These are phyloP conservation scores for Metridium senile DNA, from an alignment of 92 coral and sea anemone species.

Conservation along the genomic window DNA sequence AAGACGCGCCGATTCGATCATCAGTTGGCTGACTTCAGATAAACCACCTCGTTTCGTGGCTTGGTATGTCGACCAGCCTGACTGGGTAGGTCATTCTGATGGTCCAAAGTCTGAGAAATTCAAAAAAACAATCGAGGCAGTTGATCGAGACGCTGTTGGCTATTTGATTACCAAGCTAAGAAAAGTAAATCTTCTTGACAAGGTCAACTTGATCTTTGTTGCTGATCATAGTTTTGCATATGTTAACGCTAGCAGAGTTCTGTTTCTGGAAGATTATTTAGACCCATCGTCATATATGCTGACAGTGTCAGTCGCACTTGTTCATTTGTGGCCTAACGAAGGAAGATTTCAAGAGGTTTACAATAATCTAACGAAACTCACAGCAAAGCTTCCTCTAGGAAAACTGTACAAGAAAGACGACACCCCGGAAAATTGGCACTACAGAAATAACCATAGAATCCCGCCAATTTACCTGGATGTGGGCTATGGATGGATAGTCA, in stretches of 20 bases:
- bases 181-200: neutral
- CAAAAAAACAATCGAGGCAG: neutral
- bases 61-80: neutral
- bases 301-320: neutral
- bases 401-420: constrained; percentile 1
- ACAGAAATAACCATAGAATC: neutral
- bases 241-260: constrained; percentile 1
- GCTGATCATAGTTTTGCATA: neutral
- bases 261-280: neutral
- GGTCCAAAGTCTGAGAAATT: neutral
- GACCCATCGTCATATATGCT: neutral
- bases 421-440: neutral
- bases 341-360: neutral
- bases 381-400: neutral
- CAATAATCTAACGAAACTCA: neutral
- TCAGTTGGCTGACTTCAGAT: constrained; percentile 2
- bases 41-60: constrained; percentile 4
- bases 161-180: neutral
- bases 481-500: neutral
- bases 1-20: neutral
- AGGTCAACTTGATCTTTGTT: neutral
- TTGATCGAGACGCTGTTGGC: constrained; percentile 1
- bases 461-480: neutral
- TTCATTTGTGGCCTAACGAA: neutral
- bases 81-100: constrained; percentile 6